phyloP scores from a whole-genome alignment of 2,113 vertebrate genomes.

The Tetrax tetrax region DNA sequence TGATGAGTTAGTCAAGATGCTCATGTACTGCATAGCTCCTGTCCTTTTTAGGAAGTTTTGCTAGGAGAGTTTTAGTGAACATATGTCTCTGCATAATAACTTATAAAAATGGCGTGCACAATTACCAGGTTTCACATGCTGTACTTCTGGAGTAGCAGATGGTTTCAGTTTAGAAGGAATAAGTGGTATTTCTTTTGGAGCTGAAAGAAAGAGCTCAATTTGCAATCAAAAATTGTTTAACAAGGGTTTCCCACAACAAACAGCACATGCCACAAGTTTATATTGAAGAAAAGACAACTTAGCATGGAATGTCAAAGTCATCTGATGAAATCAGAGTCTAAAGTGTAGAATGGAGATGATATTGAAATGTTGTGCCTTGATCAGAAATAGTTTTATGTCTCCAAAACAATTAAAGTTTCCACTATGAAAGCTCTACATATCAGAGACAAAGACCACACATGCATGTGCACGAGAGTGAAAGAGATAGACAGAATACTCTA shows the following conservation, averaged over 20 bases:
- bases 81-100: not conserved
- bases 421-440: not conserved
- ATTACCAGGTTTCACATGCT: slow-evolving; percentile 74
- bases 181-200: slow-evolving; percentile 68
- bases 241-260: slow-evolving; percentile 31
- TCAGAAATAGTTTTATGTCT: not conserved
- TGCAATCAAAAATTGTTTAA: slow-evolving; percentile 49
- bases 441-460: not conserved
- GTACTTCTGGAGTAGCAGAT: slow-evolving; percentile 62
- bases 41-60: not conserved
- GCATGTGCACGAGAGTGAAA: not conserved
- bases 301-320: slow-evolving; percentile 31
- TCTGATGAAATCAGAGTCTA: slow-evolving; percentile 9
- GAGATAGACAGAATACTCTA: not conserved
- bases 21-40: not conserved
- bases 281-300: slow-evolving; percentile 2
- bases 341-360: not conserved
- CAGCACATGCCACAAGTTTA: slow-evolving; percentile 29
- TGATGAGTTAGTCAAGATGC: not conserved
- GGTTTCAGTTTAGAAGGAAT: slow-evolving; percentile 68
- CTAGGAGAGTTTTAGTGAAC: not conserved
- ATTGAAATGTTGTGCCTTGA: not conserved
- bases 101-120: slow-evolving; percentile 36
- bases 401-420: not conserved
- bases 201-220: slow-evolving; percentile 75